Evolutionary conservation across 1,140 invertebrate species (phyloP).

Genomic region (Anadara kagoshimensis): DNA sequence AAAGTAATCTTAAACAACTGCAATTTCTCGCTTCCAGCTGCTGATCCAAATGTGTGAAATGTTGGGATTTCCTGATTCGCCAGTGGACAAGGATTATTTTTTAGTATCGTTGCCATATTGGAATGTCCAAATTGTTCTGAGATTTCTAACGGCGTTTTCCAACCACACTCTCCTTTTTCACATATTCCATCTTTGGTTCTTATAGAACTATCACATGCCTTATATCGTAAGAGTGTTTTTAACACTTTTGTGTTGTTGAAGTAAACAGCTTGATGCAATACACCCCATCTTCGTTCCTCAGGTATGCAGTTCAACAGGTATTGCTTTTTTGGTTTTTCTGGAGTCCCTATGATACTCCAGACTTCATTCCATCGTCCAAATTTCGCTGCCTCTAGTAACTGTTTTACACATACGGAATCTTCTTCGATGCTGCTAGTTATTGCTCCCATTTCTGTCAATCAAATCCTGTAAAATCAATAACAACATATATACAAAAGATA

Average conservation of each 20-base stretch:
- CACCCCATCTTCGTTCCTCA: constrained; percentile 19
- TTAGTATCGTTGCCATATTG: neutral
- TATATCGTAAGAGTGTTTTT: constrained; percentile 2
- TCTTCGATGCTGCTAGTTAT: constrained; percentile 1
- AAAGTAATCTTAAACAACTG: constrained; percentile 14
- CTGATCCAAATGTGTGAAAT: constrained; percentile 4
- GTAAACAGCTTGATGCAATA: constrained; percentile 18
- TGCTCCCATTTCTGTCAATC: neutral
- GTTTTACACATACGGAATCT: constrained; percentile 1
- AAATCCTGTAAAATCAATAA: too few species aligned
- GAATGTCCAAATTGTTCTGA: constrained; percentile 10
- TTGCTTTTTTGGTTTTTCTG: neutral
- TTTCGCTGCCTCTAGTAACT: constrained; percentile 13
- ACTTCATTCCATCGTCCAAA: constrained; percentile 3
- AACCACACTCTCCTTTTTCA: constrained; percentile 9
- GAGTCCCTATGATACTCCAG: constrained; percentile 4
- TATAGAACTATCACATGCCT: neutral
- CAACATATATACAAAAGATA: too few species aligned
- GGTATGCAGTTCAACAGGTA: constrained; percentile 13
- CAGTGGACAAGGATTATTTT: neutral
- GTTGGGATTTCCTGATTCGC: constrained; percentile 16
- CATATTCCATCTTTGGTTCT: constrained; percentile 10
- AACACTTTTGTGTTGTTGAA: neutral
- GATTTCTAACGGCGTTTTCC: constrained; percentile 14
- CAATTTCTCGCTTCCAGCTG: too few species aligned